These are phyloP conservation scores for Bubo blakistoni DNA, from an alignment of 2,113 vertebrate species.

Conservation along the genomic window DNA sequence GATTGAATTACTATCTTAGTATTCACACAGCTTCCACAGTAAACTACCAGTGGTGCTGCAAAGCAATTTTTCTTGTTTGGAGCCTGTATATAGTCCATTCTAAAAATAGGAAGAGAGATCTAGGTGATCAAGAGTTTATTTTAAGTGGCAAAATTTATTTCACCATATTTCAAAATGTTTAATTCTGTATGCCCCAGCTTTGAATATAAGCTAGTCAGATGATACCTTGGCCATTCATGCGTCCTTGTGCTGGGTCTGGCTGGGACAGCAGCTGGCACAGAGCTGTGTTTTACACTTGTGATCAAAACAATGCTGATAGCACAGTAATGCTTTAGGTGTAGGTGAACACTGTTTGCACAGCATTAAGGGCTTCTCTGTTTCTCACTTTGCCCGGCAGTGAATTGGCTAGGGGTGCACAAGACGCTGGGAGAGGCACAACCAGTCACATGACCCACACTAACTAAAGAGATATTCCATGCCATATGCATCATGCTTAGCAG, in stretches of 20 bases:
- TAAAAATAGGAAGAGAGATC: not conserved
- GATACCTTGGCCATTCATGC: not conserved
- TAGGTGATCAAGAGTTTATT: not conserved
- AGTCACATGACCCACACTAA: not conserved
- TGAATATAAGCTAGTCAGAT: not conserved
- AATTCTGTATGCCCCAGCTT: not conserved
- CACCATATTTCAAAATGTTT: not conserved
- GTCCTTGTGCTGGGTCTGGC: not conserved
- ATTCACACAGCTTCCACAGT: not conserved
- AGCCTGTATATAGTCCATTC: not conserved
- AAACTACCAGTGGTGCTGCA: not conserved
- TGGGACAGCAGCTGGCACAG: not conserved
- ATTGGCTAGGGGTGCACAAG: fast-evolving
- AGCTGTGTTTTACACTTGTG: not conserved
- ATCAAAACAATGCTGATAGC: not conserved
- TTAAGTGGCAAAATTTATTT: not conserved
- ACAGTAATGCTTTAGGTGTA: not conserved
- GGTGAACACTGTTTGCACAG: not conserved
- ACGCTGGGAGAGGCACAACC: not conserved
- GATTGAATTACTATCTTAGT: not conserved
- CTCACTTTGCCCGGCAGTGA: not conserved
- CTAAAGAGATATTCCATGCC: not conserved
- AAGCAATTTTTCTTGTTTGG: not conserved
- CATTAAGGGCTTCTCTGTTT: not conserved
- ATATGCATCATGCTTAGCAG: not conserved